phyloP scores from a whole-genome alignment of 1,140 invertebrate genomes.

The Meloidogyne exigua region DNA sequence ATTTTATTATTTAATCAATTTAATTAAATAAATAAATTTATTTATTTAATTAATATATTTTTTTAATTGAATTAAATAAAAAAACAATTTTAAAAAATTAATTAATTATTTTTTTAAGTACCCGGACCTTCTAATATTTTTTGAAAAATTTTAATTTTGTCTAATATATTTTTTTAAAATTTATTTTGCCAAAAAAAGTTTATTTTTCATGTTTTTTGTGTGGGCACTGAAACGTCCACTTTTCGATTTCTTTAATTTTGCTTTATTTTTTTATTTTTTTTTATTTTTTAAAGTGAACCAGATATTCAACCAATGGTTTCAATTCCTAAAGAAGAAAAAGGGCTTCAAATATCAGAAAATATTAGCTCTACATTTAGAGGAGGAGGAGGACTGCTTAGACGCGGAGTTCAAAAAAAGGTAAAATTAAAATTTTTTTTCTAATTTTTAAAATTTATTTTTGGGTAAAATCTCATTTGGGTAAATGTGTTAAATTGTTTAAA shows the following conservation, averaged over 20 bases:
- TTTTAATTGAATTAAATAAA: too few species aligned
- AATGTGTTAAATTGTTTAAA: background rate
- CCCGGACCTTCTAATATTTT: too few species aligned
- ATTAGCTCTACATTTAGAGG: background rate
- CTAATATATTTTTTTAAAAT: too few species aligned
- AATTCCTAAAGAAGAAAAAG: background rate
- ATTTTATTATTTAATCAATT: too few species aligned
- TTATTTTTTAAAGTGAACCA: background rate
- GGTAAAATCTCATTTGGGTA: background rate
- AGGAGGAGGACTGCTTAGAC: background rate
- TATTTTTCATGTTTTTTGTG: too few species aligned
- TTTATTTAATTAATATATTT: too few species aligned
- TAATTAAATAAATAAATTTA: too few species aligned
- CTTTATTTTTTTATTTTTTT: background rate
- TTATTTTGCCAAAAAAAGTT: too few species aligned
- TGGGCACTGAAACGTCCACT: too few species aligned
- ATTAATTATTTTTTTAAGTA: background rate
- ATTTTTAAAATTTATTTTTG: background rate
- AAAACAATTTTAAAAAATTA: too few species aligned
- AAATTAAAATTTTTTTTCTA: background rate
- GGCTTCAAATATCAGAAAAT: background rate
- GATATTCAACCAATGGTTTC: background rate
- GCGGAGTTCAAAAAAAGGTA: conserved; percentile 23
- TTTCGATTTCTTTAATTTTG: background rate
- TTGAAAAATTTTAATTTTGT: too few species aligned